Evolutionary conservation across 2,113 vertebrate genomes (phyloP), one percentile per base, ranked within the genome.

Genomic region (Lepisosteus osseus): DNA sequence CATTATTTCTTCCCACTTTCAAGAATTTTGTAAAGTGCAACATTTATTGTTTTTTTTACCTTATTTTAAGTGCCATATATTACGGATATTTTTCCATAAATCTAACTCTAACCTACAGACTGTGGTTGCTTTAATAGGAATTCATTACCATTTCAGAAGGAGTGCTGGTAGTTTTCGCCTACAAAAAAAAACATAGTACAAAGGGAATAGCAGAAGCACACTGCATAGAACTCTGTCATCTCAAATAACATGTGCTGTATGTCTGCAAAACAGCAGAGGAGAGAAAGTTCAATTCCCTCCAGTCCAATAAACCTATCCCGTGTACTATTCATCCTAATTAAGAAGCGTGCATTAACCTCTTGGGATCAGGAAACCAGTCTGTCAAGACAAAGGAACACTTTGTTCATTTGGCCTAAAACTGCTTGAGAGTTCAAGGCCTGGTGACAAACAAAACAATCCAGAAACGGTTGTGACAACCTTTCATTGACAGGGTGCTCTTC

Each of bases 141-240:
- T 11, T 72, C 76, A 90, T 92, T 90, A 88, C 83, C 88, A 91
- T 87, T 90, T 92, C 89, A 89, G 85, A 89, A 84, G 81, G 83
- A 84, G 86, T 80, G 79, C 82, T 79, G 84, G 83, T 77, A 85
- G 84, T 8, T 77, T 80, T 74, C 74, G 75, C 78, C 77, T 78
- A 11, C 68, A 65, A n/a, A 7, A 14, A 62, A 40, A 14, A 63
- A 69, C 51, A 68, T 66, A 67, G 80, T 86, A 87, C 86, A 88
- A 87, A 88, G 86, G 81, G 85, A 89, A 88, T 88, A 79, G 83
- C 65, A 80, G 80, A 87, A 72, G 78, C 80, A 80, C 75, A 76
- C 79, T 47, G 77, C 80, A 79, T 75, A 44, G 62, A 79, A 79
- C 75, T 76, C 86, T 81, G 80, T 84, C 84, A 76, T 51, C 12